A percentile compares a stretch with the other conserved stretches of the same genome.
phyloP scores from a whole-genome alignment of 2,888 invertebrate genomes.

The Thymelicus lineola region DNA sequence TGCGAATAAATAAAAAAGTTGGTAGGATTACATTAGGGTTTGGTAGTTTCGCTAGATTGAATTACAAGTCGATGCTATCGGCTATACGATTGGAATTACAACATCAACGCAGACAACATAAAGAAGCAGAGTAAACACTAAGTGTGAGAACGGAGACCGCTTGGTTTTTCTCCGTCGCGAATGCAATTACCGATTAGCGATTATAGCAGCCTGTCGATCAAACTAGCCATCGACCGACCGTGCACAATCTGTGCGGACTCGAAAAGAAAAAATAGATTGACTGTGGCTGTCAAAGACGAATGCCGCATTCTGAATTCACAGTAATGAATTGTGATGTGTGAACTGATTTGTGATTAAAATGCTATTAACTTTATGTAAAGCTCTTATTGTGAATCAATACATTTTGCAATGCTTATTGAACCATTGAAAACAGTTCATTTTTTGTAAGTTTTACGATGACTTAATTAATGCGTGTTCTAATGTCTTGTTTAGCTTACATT shows the following conservation, averaged over 20 bases:
- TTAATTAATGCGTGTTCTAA: background rate
- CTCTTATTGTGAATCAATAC: background rate
- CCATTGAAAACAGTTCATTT: background rate
- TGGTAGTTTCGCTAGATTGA: background rate
- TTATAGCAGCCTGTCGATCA: conserved; percentile 35
- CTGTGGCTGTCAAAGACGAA: conserved; percentile 12
- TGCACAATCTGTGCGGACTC: conserved; percentile 24
- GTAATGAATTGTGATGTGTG: background rate
- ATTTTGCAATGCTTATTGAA: background rate
- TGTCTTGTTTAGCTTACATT: background rate
- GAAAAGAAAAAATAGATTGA: conserved; percentile 23
- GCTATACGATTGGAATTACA: conserved; percentile 12
- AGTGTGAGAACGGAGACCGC: conserved; percentile 32
- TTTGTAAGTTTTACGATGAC: background rate
- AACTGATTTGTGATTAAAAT: conserved; percentile 5
- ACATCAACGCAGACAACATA: conserved; percentile 10
- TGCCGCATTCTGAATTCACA: conserved; percentile 1
- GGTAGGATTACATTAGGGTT: conserved; percentile 9
- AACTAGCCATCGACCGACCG: conserved; percentile 22
- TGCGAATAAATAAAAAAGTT: conserved; percentile 21
- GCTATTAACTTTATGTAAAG: conserved; percentile 1
- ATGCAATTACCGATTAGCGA: conserved; percentile 36
- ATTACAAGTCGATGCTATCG: background rate
- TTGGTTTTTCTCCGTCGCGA: conserved; percentile 16
- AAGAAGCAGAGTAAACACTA: conserved; percentile 29